Percentiles rank a stretch among this genome's conserved stretches.
phyloP scores from a whole-genome alignment of 1,140 invertebrate genomes.

The Bombus confusus region DNA sequence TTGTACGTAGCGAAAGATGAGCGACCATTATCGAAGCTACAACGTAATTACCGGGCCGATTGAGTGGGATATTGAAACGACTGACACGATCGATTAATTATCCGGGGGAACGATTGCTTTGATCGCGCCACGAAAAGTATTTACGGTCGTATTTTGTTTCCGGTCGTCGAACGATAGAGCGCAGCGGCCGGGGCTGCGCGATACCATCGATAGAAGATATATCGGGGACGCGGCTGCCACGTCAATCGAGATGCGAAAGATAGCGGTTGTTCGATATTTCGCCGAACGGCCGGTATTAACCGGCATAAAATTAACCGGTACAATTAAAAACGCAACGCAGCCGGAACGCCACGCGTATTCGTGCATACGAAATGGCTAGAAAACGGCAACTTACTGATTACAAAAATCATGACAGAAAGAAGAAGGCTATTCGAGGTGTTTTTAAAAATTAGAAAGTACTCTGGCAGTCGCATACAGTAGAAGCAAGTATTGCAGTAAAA shows the following conservation, averaged over 20 bases:
- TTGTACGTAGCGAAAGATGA: not conserved
- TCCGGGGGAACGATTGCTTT: conserved; percentile 30
- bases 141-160: conserved; percentile 46
- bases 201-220: conserved; percentile 65
- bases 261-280: conserved; percentile 74
- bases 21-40: not conserved
- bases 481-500: no score
- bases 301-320: conserved; percentile 46
- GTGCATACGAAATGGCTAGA: not conserved
- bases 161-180: conserved; percentile 41
- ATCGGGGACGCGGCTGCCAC: conserved; percentile 65
- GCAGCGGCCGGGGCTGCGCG: conserved; percentile 12
- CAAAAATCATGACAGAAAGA: not conserved
- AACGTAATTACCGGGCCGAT: conserved; percentile 65
- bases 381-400: not conserved
- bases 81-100: conserved; percentile 49
- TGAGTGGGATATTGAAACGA: conserved; percentile 25
- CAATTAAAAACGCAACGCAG: conserved; percentile 41
- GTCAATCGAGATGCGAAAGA: conserved; percentile 73
- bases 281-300: conserved; percentile 51
- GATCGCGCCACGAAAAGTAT: conserved; percentile 55
- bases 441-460: not conserved
- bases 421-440: not conserved
- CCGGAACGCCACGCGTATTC: not conserved
- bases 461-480: not conserved